Evolutionary conservation across 2,113 vertebrate species (phyloP), one percentile per base, ranked within the genome.

Genomic region (Apus apus): DNA sequence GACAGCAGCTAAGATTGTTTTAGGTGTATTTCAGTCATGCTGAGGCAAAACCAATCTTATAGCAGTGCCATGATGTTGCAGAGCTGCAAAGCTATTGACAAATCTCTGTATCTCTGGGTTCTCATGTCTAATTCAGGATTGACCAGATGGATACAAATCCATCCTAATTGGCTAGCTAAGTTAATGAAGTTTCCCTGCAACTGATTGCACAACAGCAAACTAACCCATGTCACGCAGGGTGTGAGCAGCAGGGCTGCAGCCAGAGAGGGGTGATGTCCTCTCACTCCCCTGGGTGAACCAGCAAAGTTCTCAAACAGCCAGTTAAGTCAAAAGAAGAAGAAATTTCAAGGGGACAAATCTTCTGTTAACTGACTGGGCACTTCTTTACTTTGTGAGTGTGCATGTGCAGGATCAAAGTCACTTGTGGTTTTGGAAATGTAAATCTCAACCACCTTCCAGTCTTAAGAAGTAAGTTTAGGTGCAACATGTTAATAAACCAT

Each of bases 121-220:
- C 78, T 89, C 84, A 6, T 8, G 38, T 50, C 78, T 62, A 38
- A 73, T 79, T 79, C 50, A 14, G 81, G 78, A 87, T 58, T 84
- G 89, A 95, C 81, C 66, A 70, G 71, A 83, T 26, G 62, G 50
- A 85, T 43, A 46, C 58, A 79, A 54, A 91, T 85, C 81, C 67
- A 76, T 91, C 64, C 87, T 96, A 91, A 93, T 29, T 87, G 81
- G 54, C 84, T 83, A 43, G 53, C 83, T 34, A 40, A 87, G 64
- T 89, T 83, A 95, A 95, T 82, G 60, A 94, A 66, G 36, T 73
- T 87, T 82, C 50, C 81, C 87, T 73, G 48, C 38, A 48, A 9
- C 56, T 45, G 45, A 72, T 2, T 85, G 89, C 30, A 10, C 40
- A 11, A 11, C 1, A 5, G 15, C 8, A 5, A 30, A 29, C 8